Evolutionary conservation across 2,888 invertebrate species (phyloP), one percentile per base, ranked within the genome.

Genomic region (Fragum fragum): DNA sequence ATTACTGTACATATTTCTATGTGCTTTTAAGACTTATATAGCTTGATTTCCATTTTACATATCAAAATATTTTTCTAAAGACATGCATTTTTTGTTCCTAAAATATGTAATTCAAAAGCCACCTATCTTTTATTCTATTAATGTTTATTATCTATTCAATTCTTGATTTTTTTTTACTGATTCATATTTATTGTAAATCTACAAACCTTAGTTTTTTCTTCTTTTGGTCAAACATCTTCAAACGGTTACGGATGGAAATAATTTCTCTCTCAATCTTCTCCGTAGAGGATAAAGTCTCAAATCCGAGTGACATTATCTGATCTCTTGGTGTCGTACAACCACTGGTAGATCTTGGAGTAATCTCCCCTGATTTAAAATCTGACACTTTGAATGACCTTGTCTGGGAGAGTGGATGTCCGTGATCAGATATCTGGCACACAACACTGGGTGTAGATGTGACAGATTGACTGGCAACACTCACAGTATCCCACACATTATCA

Each of bases 171-270:
- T n/a, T n/a, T n/a, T n/a, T n/a, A n/a, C n/a, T n/a, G n/a, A n/a
- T n/a, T n/a, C n/a, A n/a, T n/a, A n/a, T n/a, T n/a, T n/a, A n/a
- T n/a, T n/a, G n/a, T n/a, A n/a, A n/a, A n/a, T n/a, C n/a, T n/a
- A 55, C 83, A 79, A 77, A 92, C 92, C 90, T 89, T 14, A 92
- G 82, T 77, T 89, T 89, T 71, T 90, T 90, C 80, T 91, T 91
- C 69, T 90, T 88, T 26, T 87, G 79, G 32, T 89, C 89, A 87
- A 90, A 92, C 32, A 79, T 75, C 66, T 87, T 88, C 75, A 92
- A 81, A 63, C 78, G 79, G 73, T 92, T 91, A 68, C 92, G 83
- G 23, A 92, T 92, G 28, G 79, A 63, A 5, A 90, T 70, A n/a
- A 92, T 84, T 77, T 92, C 91, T 57, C 88, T 88, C 47, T 81